Conservation (phyloP, 2,888 invertebrate species). For the Standfussiana lucernea region DNA sequence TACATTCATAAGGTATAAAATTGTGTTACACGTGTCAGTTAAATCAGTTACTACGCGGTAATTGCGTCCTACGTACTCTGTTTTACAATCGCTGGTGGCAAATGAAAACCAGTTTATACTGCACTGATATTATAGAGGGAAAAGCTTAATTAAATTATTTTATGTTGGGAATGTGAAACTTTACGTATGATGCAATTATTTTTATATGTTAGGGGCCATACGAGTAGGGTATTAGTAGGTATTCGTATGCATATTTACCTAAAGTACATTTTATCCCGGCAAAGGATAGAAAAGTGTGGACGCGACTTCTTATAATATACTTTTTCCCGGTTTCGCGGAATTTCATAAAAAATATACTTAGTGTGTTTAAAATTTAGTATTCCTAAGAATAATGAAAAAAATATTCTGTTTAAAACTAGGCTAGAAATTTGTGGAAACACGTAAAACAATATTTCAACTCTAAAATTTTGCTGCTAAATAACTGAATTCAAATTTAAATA, state of each 20-base stretch:
- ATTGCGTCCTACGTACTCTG: constrained; percentile 12
- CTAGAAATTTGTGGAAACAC: not conserved
- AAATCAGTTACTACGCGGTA: constrained; percentile 34
- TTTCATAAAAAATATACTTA: not conserved
- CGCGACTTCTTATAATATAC: not conserved
- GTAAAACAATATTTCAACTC: not conserved
- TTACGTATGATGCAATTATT: not conserved
- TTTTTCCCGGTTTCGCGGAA: not conserved
- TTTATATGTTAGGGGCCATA: not conserved
- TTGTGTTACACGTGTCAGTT: constrained; percentile 54
- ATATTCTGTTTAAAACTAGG: not conserved
- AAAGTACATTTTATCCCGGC: not conserved
- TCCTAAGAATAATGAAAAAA: not conserved
- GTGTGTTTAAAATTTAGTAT: not conserved
- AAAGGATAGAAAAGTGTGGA: not conserved
- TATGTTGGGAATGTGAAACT: not conserved
- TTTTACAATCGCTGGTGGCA: constrained; percentile 19
- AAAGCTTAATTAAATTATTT: not conserved
- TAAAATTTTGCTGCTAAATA: no score
- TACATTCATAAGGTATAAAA: constrained; percentile 41
- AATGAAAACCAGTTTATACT: constrained; percentile 7
- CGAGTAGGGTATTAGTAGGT: not conserved
- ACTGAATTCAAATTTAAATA: no score
- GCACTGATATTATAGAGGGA: not conserved
- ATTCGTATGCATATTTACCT: not conserved